Base-by-base conservation (phyloP, 2,113 vertebrate species). In the Microtus montanus region DNA sequence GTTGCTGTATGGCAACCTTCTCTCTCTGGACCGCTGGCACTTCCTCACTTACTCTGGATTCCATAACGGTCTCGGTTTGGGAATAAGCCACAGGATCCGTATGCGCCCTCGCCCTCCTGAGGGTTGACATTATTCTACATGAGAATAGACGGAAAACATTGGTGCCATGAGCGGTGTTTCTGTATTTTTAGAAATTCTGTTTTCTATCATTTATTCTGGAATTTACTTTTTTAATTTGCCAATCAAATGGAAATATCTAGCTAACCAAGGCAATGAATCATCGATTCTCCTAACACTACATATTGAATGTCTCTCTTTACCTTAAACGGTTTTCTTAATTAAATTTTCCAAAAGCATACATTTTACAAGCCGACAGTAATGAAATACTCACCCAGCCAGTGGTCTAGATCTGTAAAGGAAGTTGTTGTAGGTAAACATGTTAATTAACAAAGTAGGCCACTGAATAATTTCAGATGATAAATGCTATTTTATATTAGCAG, bases 371-470 rank as follows among this genome's bases (percentile, higher is more conserved):
- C 33, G 41, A 33, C 80, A 49, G 41, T 78, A n/a, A 61, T 11
- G 44, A 93, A 66, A 73, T 22, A 61, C 33, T 83, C 86, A 1
- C 30, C 89, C 75, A 89, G 58, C 63, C 77, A 47, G 15, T 30
- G 49, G 26, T 80, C 47, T 77, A 77, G 9, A 22, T 70, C 47
- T 90, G 4, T 49, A 78, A 80, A 91, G 66, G 49, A 61, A 73
- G 89, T 75, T 84, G 33, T 75, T 58, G 15, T 77, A 0, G 77
- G 41, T 74, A 80, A 74, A 14, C 84, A 0, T 61, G 82, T 93
- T 93, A 88, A 88, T 98, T 97, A 87, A 85, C 64, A 93, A 97
- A 97, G 73, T 95, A 96, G 92, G 92, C 97, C 80, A 24, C 64
- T 95, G 41, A 90, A 0, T 87, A 80, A 66, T 94, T 97, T 97